Evolutionary conservation across 2,888 invertebrate genomes (phyloP), one percentile per base, ranked within the genome.

Genomic region (Adineta ricciae): DNA sequence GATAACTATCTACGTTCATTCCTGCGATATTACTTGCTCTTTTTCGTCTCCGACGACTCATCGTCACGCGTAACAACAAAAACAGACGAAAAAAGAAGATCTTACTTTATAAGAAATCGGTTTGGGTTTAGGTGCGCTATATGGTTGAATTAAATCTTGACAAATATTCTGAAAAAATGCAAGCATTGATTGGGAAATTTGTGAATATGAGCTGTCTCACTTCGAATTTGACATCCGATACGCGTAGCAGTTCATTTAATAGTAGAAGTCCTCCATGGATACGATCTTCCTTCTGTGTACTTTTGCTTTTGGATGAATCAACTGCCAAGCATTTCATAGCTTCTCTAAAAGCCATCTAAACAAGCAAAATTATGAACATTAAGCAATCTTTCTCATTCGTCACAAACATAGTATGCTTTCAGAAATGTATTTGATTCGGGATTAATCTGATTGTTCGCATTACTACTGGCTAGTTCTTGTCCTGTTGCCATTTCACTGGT

Each of bases 81-180:
- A 46, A 46, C 11, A 46, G 46, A 46, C 11, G 46, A 64, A 27
- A 64, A 21, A 4, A n/a, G 7, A 4, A 5, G n/a, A 27, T 73
- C 41, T 78, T 78, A 78, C 73, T 78, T 78, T 78, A 78, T 78
- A 78, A 24, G 73, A 78, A 36, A 78, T 41, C 24, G 73, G 38
- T 78, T 78, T 78, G 5, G 73, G 73, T 78, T 41, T 78, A 24
- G 41, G 24, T 78, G 73, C 41, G 24, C 24, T 78, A 41, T 78
- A 78, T 41, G 73, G 73, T 27, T 78, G n/a, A 78, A 78, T 78
- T 78, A 41, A 78, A 41, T 78, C 73, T 78, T 78, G 73, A 78
- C 73, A 78, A 41, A 19, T 78, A 78, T 19, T 78, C 73, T 78
- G 24, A 14, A n/a, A 64, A 5, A 64, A 24, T 27, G 24, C 4